phyloP scores from a whole-genome alignment of 2,113 vertebrate species.

The Ceyx melanurus region DNA sequence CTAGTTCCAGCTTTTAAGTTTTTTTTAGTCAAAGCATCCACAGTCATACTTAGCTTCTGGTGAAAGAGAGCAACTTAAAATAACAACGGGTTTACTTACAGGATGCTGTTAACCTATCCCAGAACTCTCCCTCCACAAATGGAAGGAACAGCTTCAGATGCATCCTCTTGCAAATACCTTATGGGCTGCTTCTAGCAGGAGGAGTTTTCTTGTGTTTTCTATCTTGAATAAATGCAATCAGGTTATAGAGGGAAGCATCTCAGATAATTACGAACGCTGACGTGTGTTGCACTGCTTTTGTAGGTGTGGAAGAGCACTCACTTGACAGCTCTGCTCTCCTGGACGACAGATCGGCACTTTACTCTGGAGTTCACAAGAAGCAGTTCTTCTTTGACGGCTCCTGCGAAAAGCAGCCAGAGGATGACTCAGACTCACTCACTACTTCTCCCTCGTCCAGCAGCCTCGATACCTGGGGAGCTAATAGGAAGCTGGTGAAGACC shows the following conservation, averaged over 20 bases:
- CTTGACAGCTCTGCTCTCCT: conserved; percentile 80
- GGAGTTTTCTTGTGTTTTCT: neutral
- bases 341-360: conserved; percentile 88
- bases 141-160: neutral
- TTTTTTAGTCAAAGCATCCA: neutral
- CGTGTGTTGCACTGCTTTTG: neutral
- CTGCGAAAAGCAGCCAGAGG: conserved; percentile 85
- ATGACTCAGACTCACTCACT: conserved; percentile 84
- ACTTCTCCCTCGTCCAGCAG: conserved; percentile 90
- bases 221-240: neutral
- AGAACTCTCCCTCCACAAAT: neutral
- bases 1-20: neutral
- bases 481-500: conserved; percentile 91
- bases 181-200: neutral
- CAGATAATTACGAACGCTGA: neutral
- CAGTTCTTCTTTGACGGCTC: conserved; percentile 81
- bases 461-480: conserved; percentile 87
- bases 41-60: neutral
- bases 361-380: conserved; percentile 93
- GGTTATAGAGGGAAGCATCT: neutral
- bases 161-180: neutral
- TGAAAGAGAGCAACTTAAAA: neutral
- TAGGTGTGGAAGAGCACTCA: conserved; percentile 81
- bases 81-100: neutral
- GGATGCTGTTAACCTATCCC: neutral